phyloP scores from a whole-genome alignment of 2,797 vertebrate species.

The Staurois parvus region DNA sequence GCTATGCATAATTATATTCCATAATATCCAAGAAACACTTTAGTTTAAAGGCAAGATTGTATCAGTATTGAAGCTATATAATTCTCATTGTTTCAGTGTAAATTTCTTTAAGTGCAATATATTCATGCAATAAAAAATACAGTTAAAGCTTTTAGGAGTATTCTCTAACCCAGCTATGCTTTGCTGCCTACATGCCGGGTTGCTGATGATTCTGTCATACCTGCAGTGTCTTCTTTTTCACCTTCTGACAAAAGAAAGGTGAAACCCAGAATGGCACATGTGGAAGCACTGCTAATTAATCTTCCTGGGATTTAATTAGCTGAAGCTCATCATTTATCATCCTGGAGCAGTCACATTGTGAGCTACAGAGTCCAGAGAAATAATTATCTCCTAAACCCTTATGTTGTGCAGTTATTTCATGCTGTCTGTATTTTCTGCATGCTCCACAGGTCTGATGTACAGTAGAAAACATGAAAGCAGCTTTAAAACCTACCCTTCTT shows the following conservation, averaged over 20 bases:
- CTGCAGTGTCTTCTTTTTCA: constrained; percentile 46
- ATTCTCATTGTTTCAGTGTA: neutral
- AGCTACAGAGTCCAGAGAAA: constrained; percentile 50
- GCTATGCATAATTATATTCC: neutral
- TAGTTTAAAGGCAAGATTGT: neutral
- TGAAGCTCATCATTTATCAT: constrained; percentile 54
- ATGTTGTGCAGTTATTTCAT: constrained; percentile 22
- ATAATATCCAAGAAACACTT: neutral
- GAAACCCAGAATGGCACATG: constrained; percentile 34
- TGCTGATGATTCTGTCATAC: neutral
- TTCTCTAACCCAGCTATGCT: neutral
- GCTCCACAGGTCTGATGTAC: neutral
- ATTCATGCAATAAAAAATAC: neutral
- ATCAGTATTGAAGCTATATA: neutral
- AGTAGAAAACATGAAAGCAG: neutral
- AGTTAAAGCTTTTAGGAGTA: neutral
- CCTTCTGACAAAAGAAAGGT: constrained; percentile 51
- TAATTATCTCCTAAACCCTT: constrained; percentile 53
- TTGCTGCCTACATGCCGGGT: neutral
- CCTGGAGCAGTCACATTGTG: constrained; percentile 44
- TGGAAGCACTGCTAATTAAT: constrained; percentile 55
- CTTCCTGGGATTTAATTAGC: constrained; percentile 59
- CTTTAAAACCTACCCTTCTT: too few relatives aligned
- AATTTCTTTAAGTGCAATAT: neutral
- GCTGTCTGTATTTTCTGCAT: neutral